A percentile compares a stretch with the other conserved stretches of the same genome.
Conservation (phyloP, 2,113 vertebrate species). For the Salvelinus sp. region DNA sequence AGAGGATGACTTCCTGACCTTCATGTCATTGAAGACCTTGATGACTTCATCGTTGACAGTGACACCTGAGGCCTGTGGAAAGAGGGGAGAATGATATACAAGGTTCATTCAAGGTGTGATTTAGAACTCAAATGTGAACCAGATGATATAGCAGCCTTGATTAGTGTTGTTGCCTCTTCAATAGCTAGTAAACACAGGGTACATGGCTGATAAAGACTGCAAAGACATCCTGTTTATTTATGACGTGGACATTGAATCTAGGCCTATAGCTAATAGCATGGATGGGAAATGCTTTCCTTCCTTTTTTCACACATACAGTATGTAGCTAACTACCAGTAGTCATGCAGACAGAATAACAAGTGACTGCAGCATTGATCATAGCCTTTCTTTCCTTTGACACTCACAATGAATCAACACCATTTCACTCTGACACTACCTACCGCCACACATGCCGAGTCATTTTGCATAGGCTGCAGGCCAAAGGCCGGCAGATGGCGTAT, state of each 20-base stretch:
- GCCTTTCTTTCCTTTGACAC: background rate
- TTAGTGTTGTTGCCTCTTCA: no score
- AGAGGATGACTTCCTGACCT: constrained; percentile 92
- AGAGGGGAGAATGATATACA: background rate
- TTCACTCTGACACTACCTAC: background rate
- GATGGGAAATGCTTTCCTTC: no score
- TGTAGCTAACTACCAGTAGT: background rate
- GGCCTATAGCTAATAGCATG: no score
- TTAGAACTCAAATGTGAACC: no score
- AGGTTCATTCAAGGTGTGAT: no score
- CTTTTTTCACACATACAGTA: background rate
- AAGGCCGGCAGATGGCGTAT: no score
- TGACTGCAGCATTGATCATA: constrained; percentile 6
- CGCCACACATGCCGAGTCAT: constrained; percentile 12
- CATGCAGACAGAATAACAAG: background rate
- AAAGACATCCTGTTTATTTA: background rate
- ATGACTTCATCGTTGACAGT: constrained; percentile 98
- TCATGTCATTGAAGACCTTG: constrained; percentile 99
- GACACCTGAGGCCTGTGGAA: constrained; percentile 92
- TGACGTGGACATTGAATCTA: background rate
- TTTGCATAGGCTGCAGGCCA: background rate
- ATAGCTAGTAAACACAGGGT: no score
- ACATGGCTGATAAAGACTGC: no score
- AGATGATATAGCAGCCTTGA: no score
- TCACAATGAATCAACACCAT: background rate